Conservation (phyloP, 2,113 vertebrate genomes). For the Rhinoptilus africanus region DNA sequence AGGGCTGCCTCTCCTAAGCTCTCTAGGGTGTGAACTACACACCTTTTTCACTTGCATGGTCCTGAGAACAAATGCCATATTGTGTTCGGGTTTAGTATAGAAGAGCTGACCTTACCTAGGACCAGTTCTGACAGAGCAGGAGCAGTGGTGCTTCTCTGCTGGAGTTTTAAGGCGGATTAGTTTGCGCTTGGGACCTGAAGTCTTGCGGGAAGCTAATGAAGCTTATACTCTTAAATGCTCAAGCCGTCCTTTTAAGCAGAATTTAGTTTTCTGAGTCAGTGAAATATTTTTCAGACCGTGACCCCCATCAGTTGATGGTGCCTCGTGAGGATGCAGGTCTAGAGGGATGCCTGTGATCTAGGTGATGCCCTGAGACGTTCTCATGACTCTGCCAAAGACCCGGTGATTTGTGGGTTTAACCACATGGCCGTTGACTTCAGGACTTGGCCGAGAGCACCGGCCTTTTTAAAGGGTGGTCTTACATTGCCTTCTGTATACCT, state of each 20-base stretch:
- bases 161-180: neutral
- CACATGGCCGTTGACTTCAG: neutral
- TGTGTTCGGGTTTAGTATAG: fast-evolving
- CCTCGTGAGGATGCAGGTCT: neutral
- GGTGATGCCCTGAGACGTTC: neutral
- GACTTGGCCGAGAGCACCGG: neutral
- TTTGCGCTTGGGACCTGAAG: neutral
- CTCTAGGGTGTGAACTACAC: neutral
- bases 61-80: neutral
- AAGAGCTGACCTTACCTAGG: neutral
- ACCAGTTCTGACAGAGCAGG: neutral
- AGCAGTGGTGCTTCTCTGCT: neutral
- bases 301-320: neutral
- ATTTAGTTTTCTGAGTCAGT: neutral
- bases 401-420: neutral
- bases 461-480: neutral
- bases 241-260: neutral
- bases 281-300: neutral
- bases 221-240: neutral
- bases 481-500: neutral
- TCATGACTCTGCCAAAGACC: neutral
- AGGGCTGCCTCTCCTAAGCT: neutral
- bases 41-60: neutral
- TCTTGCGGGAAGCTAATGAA: neutral
- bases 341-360: neutral